Evolutionary conservation across 1,140 invertebrate species (phyloP), one percentile per base, ranked within the genome.

Genomic region (Drosophila pruinosa): DNA sequence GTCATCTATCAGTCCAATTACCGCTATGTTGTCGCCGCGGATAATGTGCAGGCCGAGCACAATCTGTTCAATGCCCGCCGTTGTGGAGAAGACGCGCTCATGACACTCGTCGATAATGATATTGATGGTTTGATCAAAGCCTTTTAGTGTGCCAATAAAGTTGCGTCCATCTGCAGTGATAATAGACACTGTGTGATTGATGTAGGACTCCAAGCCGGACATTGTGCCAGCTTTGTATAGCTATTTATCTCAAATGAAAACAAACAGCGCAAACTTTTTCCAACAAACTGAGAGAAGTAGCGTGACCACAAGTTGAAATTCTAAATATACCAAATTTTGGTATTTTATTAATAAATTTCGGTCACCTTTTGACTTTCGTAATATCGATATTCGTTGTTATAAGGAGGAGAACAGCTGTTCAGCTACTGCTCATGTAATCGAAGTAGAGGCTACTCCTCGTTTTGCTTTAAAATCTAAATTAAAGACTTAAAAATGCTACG

Each of bases 91-190:
- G 10, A 99, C 98, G 89, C 99, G 93, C 92, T 99, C 99, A 92
- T 99, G 98, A 58, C 97, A 98, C 92, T 99, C 98, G 91, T 99
- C 98, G 26, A 99, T 93, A 85, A 99, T 99, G 67, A 99, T 94
- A 90, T 99, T 99, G 61, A 99, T 98, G 14, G 98, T 98, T 92
- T 99, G 99, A 92, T 99, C 99, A 93, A 99, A 99, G 41, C 92
- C 92, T 61, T 93, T 93, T n/a, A 93, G 74, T 1, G 92, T 96
- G 92, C 98, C 97, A 72, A 98, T 97, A 91, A 99, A 98, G 92
- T 98, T 98, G 82, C 98, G 93, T 45, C 98, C 98, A 93, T 99
- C 98, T 10, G 97, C 95, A 22, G 97, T 98, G 58, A 99, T 98
- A 70, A 99, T 97, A 39, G 96, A 97, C 63, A 99, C 97, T 43